Evolutionary conservation across 2,797 vertebrate genomes (phyloP).

Genomic region (Jordanella pulchra): DNA sequence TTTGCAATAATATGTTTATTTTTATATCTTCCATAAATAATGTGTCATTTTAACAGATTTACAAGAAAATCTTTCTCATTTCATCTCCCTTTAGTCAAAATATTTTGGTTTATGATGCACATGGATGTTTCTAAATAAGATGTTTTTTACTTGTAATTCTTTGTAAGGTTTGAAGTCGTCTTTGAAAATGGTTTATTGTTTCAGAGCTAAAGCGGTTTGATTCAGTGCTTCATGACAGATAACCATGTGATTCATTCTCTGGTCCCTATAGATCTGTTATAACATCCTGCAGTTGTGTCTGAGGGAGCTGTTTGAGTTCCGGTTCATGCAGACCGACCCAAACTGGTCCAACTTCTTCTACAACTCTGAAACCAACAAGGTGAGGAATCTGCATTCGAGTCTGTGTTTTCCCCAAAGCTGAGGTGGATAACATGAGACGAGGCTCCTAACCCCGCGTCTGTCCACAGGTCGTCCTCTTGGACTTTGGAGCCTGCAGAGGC

Average conservation of each 20-base stretch:
- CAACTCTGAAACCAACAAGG: conserved; percentile 82
- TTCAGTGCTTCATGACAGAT: neutral
- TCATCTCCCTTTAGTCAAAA: neutral
- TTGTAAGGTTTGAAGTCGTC: neutral
- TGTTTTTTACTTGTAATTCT: too few species aligned
- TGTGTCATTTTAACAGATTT: neutral
- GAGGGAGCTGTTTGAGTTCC: conserved; percentile 89
- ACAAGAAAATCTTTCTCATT: neutral
- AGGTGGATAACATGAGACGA: neutral
- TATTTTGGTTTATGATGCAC: too few species aligned
- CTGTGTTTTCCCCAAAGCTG: neutral
- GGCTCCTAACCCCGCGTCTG: neutral
- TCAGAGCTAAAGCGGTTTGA: neutral
- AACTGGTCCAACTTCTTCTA: conserved; percentile 97
- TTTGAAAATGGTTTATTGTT: too few species aligned
- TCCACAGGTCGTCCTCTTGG: conserved; percentile 84
- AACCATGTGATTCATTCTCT: conserved; percentile 1
- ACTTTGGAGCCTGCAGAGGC: conserved; percentile 87
- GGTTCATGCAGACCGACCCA: conserved; percentile 94
- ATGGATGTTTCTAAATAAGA: too few species aligned
- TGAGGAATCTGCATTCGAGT: conserved; percentile 34
- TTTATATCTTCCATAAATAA: neutral
- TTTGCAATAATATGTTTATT: neutral
- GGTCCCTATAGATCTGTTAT: conserved; percentile 80
- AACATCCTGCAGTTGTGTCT: conserved; percentile 87